A percentile compares a stretch with the other conserved stretches of the same genome.
Conservation (phyloP, 2,113 vertebrate genomes). For the Anser brachyrhynchus region DNA sequence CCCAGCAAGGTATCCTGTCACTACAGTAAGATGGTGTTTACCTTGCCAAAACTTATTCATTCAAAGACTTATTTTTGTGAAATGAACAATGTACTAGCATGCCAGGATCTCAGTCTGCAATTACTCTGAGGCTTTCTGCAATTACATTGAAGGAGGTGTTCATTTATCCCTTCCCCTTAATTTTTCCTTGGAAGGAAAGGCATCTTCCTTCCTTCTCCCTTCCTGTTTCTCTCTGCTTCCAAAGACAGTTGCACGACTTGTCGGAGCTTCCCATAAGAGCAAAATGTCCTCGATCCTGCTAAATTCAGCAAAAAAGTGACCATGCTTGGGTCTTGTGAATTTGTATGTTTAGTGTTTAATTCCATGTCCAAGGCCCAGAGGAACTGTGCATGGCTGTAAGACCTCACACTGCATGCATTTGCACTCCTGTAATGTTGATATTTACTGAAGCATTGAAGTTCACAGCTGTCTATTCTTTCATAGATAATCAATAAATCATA, state of each 20-base stretch:
- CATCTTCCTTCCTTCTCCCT: not conserved
- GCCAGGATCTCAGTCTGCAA: not conserved
- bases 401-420: not conserved
- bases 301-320: not conserved
- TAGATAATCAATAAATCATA: conserved; percentile 53
- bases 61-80: not conserved
- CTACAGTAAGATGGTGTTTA: not conserved
- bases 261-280: not conserved
- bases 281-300: not conserved
- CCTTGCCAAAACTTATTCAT: not conserved
- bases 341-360: not conserved
- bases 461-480: not conserved
- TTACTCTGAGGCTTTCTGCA: not conserved
- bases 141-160: not conserved
- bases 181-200: not conserved
- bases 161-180: not conserved
- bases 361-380: not conserved
- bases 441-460: conserved; percentile 26
- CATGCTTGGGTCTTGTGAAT: not conserved
- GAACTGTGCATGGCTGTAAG: not conserved
- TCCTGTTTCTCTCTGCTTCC: not conserved
- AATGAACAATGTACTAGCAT: not conserved
- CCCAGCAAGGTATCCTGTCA: not conserved
- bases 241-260: not conserved
- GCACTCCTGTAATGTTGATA: not conserved